A percentile compares a stretch with the other conserved stretches of the same genome.
Conservation (phyloP, 30 jellyfish, hydroid and myxozoan species). For the Catostylus mosaicus region DNA sequence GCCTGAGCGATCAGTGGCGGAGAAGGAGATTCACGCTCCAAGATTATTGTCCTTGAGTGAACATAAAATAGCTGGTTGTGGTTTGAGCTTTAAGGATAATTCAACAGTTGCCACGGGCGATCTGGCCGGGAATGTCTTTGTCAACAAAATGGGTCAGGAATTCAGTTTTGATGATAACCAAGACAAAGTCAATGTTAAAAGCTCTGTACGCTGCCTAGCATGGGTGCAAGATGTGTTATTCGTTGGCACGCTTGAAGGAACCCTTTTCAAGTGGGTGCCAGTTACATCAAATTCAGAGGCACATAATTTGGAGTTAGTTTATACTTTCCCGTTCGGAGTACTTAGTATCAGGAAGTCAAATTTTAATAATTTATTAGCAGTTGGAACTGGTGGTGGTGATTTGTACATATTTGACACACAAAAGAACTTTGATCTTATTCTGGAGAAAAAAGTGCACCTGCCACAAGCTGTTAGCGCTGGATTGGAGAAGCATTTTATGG, state of each 20-base stretch:
- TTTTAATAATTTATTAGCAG: constrained; percentile 20
- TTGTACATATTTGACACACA: constrained; percentile 51
- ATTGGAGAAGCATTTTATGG: constrained; percentile 64
- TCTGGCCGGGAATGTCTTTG: constrained; percentile 81
- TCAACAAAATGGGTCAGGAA: constrained; percentile 30
- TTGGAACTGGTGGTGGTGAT: constrained; percentile 91
- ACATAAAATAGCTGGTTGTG: constrained; percentile 91
- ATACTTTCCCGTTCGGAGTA: constrained; percentile 63
- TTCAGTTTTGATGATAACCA: background rate
- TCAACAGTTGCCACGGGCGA: constrained; percentile 89
- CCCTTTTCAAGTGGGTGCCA: constrained; percentile 52
- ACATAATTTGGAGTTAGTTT: background rate
- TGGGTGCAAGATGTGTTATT: constrained; percentile 25
- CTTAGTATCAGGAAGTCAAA: constrained; percentile 40
- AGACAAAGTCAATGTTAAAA: constrained; percentile 12
- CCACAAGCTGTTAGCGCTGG: constrained; percentile 34
- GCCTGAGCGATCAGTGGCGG: background rate
- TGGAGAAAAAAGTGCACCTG: constrained; percentile 44
- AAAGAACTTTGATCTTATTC: background rate
- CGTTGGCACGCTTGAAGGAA: constrained; percentile 86
- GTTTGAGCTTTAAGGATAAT: constrained; percentile 54
- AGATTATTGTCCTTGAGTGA: background rate
- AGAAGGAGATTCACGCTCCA: background rate
- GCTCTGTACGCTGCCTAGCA: constrained; percentile 53
- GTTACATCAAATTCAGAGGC: background rate